Percentiles rank a stretch among this genome's conserved stretches.
Evolutionary conservation across 2,888 invertebrate species (phyloP).

Genomic region (Amphipyra berbera): DNA sequence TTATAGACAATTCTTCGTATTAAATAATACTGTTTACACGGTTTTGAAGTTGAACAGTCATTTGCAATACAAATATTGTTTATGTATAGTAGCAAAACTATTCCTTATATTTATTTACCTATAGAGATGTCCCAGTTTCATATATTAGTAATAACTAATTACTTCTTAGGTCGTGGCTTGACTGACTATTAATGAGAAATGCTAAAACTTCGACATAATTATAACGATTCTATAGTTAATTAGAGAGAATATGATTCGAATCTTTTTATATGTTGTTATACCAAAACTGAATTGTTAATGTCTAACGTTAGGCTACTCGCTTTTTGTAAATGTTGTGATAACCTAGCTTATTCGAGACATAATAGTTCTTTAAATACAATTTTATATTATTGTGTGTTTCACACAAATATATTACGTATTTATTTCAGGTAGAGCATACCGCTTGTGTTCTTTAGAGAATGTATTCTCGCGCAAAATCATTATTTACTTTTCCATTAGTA

Average conservation of each 20-base stretch:
- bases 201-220: slow-evolving; percentile 62
- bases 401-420: slow-evolving; percentile 39
- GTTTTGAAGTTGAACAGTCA: slow-evolving; percentile 40
- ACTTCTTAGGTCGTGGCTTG: slow-evolving; percentile 70
- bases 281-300: slow-evolving; percentile 73
- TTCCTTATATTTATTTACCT: slow-evolving; percentile 54
- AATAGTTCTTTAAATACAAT: slow-evolving; percentile 47
- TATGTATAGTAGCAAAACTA: slow-evolving; percentile 50
- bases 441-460: slow-evolving; percentile 58
- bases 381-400: slow-evolving; percentile 42
- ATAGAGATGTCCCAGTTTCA: slow-evolving; percentile 51
- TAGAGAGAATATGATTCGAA: slow-evolving; percentile 81
- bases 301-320: slow-evolving; percentile 69
- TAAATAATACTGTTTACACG: slow-evolving; percentile 36
- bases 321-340: slow-evolving; percentile 78
- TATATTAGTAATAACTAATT: slow-evolving; percentile 56
- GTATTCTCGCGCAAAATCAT: slow-evolving; percentile 60
- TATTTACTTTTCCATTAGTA: slow-evolving; percentile 47
- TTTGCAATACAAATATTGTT: slow-evolving; percentile 49
- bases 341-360: slow-evolving; percentile 62
- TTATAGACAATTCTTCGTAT: slow-evolving; percentile 39
- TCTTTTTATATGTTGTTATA: slow-evolving; percentile 81
- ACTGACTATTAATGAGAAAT: slow-evolving; percentile 70
- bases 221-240: slow-evolving; percentile 63
- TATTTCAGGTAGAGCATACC: slow-evolving; percentile 54